Evolutionary conservation across 2,888 invertebrate genomes (phyloP).

Genomic region (Drosophila merina): DNA sequence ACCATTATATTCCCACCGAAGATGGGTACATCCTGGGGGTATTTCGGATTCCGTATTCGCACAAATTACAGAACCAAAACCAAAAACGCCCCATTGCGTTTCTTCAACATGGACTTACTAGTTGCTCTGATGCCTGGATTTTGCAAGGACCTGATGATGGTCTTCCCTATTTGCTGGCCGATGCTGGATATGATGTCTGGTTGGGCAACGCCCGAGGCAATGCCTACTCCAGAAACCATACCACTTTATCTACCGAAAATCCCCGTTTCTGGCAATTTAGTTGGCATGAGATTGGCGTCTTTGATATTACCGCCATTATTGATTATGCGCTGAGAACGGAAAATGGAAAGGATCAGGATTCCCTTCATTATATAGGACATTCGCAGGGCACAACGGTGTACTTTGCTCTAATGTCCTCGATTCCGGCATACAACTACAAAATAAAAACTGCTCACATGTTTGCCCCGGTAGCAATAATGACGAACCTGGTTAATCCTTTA

Average conservation of each 20-base stretch:
- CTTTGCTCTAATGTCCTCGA: conserved; percentile 68
- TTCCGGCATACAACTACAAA: conserved; percentile 76
- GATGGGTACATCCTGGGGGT: conserved; percentile 77
- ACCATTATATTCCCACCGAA: conserved; percentile 84
- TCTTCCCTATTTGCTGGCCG: conserved; percentile 74
- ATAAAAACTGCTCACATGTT: conserved; percentile 79
- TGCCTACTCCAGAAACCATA: conserved; percentile 66
- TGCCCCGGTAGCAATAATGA: conserved; percentile 84
- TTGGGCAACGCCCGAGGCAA: conserved; percentile 80
- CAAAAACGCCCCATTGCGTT: conserved; percentile 66
- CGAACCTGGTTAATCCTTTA: conserved; percentile 84
- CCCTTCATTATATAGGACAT: conserved; percentile 80
- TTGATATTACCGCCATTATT: conserved; percentile 81
- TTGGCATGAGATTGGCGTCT: conserved; percentile 94
- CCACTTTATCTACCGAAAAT: conserved; percentile 44
- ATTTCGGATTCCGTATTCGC: conserved; percentile 78
- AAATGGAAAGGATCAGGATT: conserved; percentile 61
- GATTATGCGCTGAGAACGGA: conserved; percentile 67
- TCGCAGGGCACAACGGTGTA: conserved; percentile 80
- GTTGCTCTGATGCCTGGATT: conserved; percentile 79
- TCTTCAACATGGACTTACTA: conserved; percentile 85
- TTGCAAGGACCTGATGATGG: conserved; percentile 68
- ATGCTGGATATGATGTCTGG: conserved; percentile 82
- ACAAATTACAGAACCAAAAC: conserved; percentile 64
- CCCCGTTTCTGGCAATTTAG: conserved; percentile 84